phyloP scores from a whole-genome alignment of 1,140 invertebrate genomes.

The Agrypnia vestita region DNA sequence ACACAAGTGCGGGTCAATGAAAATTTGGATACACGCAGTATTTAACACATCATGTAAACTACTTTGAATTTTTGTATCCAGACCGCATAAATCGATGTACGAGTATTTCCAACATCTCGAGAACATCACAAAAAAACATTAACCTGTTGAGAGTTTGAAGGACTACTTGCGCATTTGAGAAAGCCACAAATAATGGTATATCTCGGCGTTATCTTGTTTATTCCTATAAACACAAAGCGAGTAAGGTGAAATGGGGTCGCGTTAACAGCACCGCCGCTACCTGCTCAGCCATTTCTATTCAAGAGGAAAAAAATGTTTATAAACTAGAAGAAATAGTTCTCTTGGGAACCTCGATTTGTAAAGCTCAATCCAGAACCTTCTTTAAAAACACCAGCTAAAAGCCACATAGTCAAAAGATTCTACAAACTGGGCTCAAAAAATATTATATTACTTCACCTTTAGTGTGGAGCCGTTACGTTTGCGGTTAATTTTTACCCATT shows the following conservation, averaged over 20 bases:
- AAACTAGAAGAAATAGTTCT: conserved; percentile 44
- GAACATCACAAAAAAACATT: neutral
- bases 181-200: conserved; percentile 39
- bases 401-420: neutral
- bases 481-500: neutral
- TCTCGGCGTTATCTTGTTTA: conserved; percentile 49
- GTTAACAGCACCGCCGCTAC: conserved; percentile 34
- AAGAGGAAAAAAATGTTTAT: conserved; percentile 44
- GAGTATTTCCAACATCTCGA: no score
- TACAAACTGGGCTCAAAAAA: neutral
- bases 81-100: neutral
- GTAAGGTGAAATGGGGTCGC: conserved; percentile 43
- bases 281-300: conserved; percentile 46
- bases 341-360: conserved; percentile 50
- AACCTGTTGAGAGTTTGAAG: conserved; percentile 18
- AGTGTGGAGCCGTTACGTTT: neutral
- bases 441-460: neutral
- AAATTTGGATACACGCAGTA: no score
- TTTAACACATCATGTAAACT: no score
- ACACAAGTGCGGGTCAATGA: no score
- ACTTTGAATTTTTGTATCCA: neutral
- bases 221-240: conserved; percentile 46
- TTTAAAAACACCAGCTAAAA: neutral
- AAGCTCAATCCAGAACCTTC: neutral
- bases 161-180: neutral